Conservation (phyloP, 1,140 invertebrate species). For the Panagrolaimus sp. region DNA sequence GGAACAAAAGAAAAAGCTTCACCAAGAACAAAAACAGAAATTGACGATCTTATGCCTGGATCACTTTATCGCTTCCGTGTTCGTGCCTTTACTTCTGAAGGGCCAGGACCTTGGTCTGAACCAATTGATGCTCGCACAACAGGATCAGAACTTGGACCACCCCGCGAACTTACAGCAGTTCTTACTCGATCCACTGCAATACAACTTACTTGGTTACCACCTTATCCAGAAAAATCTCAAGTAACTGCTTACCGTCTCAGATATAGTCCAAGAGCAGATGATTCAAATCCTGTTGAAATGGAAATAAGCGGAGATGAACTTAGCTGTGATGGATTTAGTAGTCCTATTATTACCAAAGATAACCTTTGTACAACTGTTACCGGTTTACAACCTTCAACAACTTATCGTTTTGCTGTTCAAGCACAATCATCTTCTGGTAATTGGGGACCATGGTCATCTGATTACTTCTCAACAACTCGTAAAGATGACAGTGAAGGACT, state of each 20-base stretch:
- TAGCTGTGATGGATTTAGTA: slow-evolving; percentile 48
- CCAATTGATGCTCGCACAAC: slow-evolving; percentile 55
- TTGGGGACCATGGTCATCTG: slow-evolving; percentile 57
- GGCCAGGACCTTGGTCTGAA: slow-evolving; percentile 58
- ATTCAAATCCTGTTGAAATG: slow-evolving; percentile 48
- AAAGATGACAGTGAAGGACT: slow-evolving; percentile 34
- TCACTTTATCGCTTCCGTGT: slow-evolving; percentile 56
- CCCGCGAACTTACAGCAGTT: slow-evolving; percentile 51
- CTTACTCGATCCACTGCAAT: slow-evolving; percentile 43
- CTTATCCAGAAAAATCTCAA: slow-evolving; percentile 49
- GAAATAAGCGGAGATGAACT: slow-evolving; percentile 49
- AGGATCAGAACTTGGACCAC: slow-evolving; percentile 51
- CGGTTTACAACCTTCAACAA: slow-evolving; percentile 50
- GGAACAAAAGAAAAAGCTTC: slow-evolving; percentile 51
- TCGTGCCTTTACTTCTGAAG: slow-evolving; percentile 51
- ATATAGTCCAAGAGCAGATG: slow-evolving; percentile 53
- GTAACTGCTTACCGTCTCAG: slow-evolving; percentile 50
- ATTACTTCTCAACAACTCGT: slow-evolving; percentile 53
- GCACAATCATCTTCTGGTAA: slow-evolving; percentile 54
- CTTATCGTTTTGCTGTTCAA: slow-evolving; percentile 54
- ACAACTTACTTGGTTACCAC: slow-evolving; percentile 57
- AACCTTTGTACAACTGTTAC: slow-evolving; percentile 52
- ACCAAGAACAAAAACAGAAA: slow-evolving; percentile 50
- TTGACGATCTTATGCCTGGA: slow-evolving; percentile 50
- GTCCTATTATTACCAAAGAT: slow-evolving; percentile 42